Conservation (phyloP, 2,888 invertebrate species). For the Drosophila niveifrons region DNA sequence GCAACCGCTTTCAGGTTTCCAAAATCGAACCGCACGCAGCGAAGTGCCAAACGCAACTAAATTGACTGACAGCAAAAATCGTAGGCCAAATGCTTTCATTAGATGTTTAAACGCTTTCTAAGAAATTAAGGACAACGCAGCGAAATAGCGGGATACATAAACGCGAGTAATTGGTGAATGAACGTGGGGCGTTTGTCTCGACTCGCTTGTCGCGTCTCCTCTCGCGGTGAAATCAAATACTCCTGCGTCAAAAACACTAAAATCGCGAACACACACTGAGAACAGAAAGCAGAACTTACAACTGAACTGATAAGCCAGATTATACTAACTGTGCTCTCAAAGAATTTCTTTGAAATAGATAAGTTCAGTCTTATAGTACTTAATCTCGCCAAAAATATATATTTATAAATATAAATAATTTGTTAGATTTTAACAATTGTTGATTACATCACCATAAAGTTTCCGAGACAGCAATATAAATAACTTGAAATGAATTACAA, state of each 20-base stretch:
- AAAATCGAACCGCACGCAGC: constrained; percentile 70
- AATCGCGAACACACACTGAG: neutral
- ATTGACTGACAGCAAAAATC: constrained; percentile 60
- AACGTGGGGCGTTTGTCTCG: constrained; percentile 30
- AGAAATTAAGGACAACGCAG: constrained; percentile 78
- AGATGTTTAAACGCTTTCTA: constrained; percentile 80
- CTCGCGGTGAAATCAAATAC: constrained; percentile 29
- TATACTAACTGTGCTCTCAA: neutral
- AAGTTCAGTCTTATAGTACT: neutral
- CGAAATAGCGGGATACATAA: constrained; percentile 63
- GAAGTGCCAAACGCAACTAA: constrained; percentile 79
- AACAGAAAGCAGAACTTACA: neutral
- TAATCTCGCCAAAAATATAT: neutral
- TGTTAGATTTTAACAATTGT: too few relatives aligned
- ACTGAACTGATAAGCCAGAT: neutral
- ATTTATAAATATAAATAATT: too few relatives aligned
- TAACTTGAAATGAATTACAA: too few relatives aligned
- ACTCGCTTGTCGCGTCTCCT: neutral
- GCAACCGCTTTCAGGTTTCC: constrained; percentile 12
- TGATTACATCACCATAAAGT: too few relatives aligned
- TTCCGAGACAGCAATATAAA: too few relatives aligned
- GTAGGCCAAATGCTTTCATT: constrained; percentile 73
- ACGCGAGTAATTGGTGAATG: constrained; percentile 78
- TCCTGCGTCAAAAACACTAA: constrained; percentile 1
- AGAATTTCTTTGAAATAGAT: neutral